These are phyloP conservation scores for Spea multiplicata DNA, from an alignment of 2,113 vertebrate genomes.

Conservation along the genomic window DNA sequence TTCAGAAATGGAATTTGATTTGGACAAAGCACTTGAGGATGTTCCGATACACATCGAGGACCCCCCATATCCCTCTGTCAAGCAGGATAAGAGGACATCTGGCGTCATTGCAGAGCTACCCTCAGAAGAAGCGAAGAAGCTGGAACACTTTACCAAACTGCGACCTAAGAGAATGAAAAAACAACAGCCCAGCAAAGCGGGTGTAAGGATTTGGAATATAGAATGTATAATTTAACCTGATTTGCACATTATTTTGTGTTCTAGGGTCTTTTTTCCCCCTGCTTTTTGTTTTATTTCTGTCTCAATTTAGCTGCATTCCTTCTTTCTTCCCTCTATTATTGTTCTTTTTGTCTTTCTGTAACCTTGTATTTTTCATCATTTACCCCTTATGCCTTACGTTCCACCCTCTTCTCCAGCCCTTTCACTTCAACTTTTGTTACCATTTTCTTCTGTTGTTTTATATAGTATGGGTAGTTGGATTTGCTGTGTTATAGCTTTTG, in stretches of 20 bases:
- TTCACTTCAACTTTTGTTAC: too few relatives aligned
- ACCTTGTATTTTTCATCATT: background rate
- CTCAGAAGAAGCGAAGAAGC: slow-evolving; percentile 89
- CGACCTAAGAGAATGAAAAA: slow-evolving; percentile 91
- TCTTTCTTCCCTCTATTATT: too few relatives aligned
- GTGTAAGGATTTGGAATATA: slow-evolving; percentile 68
- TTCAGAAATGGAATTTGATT: slow-evolving; percentile 96
- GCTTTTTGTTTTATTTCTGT: too few relatives aligned
- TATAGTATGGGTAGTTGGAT: too few relatives aligned
- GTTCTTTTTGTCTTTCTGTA: background rate
- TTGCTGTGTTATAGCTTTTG: too few relatives aligned
- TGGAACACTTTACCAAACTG: slow-evolving; percentile 94
- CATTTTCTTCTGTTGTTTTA: too few relatives aligned
- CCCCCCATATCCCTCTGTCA: slow-evolving; percentile 60
- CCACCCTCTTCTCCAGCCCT: background rate
- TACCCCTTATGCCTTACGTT: background rate
- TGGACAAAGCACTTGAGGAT: slow-evolving; percentile 92
- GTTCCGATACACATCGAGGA: slow-evolving; percentile 87
- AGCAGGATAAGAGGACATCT: slow-evolving; percentile 73
- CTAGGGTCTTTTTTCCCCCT: too few relatives aligned
- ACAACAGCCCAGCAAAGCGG: slow-evolving; percentile 80
- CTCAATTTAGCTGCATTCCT: too few relatives aligned
- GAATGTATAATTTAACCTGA: background rate
- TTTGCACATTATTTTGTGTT: too few relatives aligned
- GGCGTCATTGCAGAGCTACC: slow-evolving; percentile 82